A percentile compares a stretch with the other conserved stretches of the same genome.
These are phyloP conservation scores for Zosterops borbonicus DNA, from an alignment of 2,113 vertebrate genomes.

Conservation along the genomic window DNA sequence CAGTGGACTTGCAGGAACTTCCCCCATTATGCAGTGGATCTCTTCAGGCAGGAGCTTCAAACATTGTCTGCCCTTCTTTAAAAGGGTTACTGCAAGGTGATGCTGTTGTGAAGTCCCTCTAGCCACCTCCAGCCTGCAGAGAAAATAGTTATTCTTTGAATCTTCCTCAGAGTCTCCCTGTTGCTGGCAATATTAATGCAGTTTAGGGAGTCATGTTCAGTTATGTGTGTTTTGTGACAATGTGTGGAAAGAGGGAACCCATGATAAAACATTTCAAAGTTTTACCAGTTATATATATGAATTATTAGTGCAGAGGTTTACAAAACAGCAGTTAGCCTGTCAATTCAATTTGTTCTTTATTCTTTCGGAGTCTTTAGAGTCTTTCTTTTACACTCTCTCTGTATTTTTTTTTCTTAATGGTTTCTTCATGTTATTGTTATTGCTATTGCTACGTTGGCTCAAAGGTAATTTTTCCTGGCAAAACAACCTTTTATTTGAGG, in stretches of 20 bases:
- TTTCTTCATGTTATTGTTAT: slow-evolving; percentile 22
- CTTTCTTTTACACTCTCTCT: background rate
- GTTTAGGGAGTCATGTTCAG: background rate
- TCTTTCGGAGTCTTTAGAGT: background rate
- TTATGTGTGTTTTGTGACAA: background rate
- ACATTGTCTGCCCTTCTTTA: background rate
- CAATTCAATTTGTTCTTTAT: background rate
- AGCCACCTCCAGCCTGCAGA: background rate
- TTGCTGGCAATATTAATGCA: background rate
- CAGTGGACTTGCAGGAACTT: background rate
- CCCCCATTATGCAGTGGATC: background rate
- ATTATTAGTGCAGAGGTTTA: background rate
- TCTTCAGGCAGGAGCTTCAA: background rate
- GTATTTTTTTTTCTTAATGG: background rate
- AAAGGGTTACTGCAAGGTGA: background rate
- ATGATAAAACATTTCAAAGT: background rate
- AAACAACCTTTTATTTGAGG: background rate
- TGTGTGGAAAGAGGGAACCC: background rate
- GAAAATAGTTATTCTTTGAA: background rate
- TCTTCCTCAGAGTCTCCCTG: background rate
- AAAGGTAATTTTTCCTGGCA: slow-evolving; percentile 59
- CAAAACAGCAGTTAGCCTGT: background rate
- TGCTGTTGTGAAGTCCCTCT: background rate
- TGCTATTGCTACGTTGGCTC: slow-evolving; percentile 15
- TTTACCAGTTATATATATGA: background rate